phyloP scores from a whole-genome alignment of 1,140 invertebrate species.

The Drosophila bocki region DNA sequence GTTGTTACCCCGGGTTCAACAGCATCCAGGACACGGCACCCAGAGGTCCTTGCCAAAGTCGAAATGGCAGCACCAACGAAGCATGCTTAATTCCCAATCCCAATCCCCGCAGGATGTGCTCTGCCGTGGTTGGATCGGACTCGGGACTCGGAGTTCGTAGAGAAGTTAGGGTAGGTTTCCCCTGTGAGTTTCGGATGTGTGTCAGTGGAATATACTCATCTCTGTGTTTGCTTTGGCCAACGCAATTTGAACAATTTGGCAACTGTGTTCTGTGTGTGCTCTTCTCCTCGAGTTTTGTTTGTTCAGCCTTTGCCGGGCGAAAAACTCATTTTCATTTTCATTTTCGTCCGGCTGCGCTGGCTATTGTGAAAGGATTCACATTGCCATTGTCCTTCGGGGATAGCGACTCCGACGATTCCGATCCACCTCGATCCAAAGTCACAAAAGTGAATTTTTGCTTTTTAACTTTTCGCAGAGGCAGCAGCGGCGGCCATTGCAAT shows the following conservation, averaged over 20 bases:
- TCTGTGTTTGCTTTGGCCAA: constrained; percentile 81
- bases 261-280: constrained; percentile 58
- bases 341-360: constrained; percentile 31
- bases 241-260: constrained; percentile 79
- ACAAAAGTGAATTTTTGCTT: constrained; percentile 84
- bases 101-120: constrained; percentile 53
- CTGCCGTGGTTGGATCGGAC: constrained; percentile 40
- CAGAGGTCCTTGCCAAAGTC: constrained; percentile 74
- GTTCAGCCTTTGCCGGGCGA: constrained; percentile 67
- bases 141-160: background rate
- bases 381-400: constrained; percentile 50
- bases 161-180: constrained; percentile 74
- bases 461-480: constrained; percentile 75
- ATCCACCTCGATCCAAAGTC: constrained; percentile 70
- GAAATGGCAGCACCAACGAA: constrained; percentile 82
- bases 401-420: constrained; percentile 30
- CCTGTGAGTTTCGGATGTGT: constrained; percentile 46
- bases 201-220: constrained; percentile 64
- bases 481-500: constrained; percentile 45
- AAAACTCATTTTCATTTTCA: constrained; percentile 65
- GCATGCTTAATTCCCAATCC: constrained; percentile 84
- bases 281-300: constrained; percentile 56
- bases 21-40: constrained; percentile 40
- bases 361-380: constrained; percentile 69
- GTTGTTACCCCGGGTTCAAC: constrained; percentile 61